Evolutionary conservation across 1,140 invertebrate genomes (phyloP).

Genomic region (Planococcus citri): DNA sequence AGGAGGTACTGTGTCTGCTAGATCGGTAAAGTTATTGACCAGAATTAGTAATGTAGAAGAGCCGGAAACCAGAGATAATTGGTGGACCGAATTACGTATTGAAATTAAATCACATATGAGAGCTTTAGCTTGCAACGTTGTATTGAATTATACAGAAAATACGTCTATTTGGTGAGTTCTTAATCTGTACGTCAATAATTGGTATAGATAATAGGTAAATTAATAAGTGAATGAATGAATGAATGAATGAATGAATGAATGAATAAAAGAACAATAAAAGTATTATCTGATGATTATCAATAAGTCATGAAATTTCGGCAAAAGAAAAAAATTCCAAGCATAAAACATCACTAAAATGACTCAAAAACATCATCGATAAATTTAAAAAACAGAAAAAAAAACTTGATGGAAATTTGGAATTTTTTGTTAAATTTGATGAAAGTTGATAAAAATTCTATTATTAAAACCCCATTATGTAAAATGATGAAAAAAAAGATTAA

Average conservation of each 20-base stretch:
- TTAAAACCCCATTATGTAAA: too few relatives aligned
- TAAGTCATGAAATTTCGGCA: neutral
- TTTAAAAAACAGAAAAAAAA: too few relatives aligned
- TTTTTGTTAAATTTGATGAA: too few relatives aligned
- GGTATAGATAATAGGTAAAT: neutral
- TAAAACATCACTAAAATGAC: too few relatives aligned
- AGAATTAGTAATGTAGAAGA: slow-evolving; percentile 70
- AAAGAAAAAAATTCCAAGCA: too few relatives aligned
- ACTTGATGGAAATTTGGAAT: too few relatives aligned
- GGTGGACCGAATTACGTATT: slow-evolving; percentile 91
- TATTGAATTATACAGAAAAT: slow-evolving; percentile 79
- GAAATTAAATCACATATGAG: slow-evolving; percentile 85
- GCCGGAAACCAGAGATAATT: slow-evolving; percentile 76
- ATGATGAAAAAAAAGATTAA: too few relatives aligned
- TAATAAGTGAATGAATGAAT: too few relatives aligned
- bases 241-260: too few relatives aligned
- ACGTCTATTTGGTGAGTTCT: slow-evolving; percentile 75
- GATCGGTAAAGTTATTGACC: slow-evolving; percentile 78
- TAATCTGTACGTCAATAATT: too few relatives aligned
- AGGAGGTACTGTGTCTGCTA: slow-evolving; percentile 73
- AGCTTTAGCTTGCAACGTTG: slow-evolving; percentile 82
- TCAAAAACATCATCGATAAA: too few relatives aligned
- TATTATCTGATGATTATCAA: neutral
- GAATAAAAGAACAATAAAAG: neutral
- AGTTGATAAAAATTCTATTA: too few relatives aligned